phyloP scores from a whole-genome alignment of 35 echinoderm and acorn worm genomes.

The Heliocidaris tuberculata region DNA sequence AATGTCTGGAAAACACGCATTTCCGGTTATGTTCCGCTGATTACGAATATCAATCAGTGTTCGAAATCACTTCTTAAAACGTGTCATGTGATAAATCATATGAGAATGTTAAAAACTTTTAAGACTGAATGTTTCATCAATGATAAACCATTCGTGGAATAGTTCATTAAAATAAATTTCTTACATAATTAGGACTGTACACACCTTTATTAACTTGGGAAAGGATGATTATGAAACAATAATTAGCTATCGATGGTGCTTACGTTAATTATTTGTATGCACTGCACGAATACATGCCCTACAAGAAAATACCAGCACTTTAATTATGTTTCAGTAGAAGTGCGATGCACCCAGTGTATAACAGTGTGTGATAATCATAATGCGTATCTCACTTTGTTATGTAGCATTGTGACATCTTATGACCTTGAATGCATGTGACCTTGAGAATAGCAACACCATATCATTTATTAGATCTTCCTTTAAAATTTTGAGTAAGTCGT shows the following conservation, averaged over 20 bases:
- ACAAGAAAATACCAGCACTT: neutral
- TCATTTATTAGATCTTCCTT: conserved; percentile 4
- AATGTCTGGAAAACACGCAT: neutral
- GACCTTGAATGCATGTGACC: neutral
- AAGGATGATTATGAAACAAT: too few relatives aligned
- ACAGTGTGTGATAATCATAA: neutral
- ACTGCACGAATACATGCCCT: neutral
- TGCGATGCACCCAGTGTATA: neutral
- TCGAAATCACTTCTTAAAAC: too few relatives aligned
- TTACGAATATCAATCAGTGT: too few relatives aligned
- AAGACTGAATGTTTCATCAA: too few relatives aligned
- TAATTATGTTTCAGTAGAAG: neutral
- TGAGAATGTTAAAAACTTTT: too few relatives aligned
- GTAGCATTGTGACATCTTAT: neutral
- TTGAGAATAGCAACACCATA: neutral
- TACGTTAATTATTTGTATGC: too few relatives aligned
- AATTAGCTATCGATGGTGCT: too few relatives aligned
- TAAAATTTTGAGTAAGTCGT: neutral
- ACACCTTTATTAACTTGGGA: too few relatives aligned
- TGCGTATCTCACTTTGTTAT: neutral
- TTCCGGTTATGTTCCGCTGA: neutral
- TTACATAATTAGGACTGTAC: too few relatives aligned
- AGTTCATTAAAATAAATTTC: too few relatives aligned
- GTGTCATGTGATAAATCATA: too few relatives aligned
- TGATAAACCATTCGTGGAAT: too few relatives aligned